Base-by-base conservation (phyloP, 2,797 vertebrate genomes). In the Gambelia wislizenii region DNA sequence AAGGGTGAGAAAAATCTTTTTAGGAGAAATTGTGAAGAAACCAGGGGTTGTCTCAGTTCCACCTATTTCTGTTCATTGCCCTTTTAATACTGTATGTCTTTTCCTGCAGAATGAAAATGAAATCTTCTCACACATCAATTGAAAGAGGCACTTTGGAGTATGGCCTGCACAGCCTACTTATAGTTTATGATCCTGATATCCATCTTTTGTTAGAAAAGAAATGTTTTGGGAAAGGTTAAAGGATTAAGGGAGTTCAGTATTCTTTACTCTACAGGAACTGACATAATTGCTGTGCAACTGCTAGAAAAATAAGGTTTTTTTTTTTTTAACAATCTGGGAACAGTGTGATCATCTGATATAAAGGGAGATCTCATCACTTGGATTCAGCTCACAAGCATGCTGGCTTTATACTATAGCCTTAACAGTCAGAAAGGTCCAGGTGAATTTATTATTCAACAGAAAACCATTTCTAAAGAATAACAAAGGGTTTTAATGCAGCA, bases 301-400 rank as follows among this genome's bases (percentile, higher is more conserved):
- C 1, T 89, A 91, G 70, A 70, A 92, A 90, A 92, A 91, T 2
- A 0, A 56, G 1, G 39, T 85, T 78, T 44, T 49, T 93, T 86
- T 75, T 8, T 61, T 61, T 59, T 20, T n/a, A 36, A 74, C 33
- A 72, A 25, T 77, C 64, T 89, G 10, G 85, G 90, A 94, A 84
- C 1, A 75, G 3, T 69, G 6, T 44, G 47, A 70, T 90, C 10
- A 42, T 59, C 52, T 72, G 69, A 72, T 39, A 72, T 72, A 72
- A 39, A 72, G 20, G n/a, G n/a, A 39, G 69, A 72, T 67, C 30
- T 67, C 64, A 67, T 33, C 27, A 67, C 64, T 10, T 67, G 64
- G 27, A 67, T 67, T 36, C 18, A 77, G n/a, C 1, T 42, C 12
- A n/a, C 44, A 67, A 67, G 25, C 59, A 86, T 52, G 4, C 22